Base-by-base conservation (phyloP, 2,113 vertebrate genomes). In the Cisticola juncidis region DNA sequence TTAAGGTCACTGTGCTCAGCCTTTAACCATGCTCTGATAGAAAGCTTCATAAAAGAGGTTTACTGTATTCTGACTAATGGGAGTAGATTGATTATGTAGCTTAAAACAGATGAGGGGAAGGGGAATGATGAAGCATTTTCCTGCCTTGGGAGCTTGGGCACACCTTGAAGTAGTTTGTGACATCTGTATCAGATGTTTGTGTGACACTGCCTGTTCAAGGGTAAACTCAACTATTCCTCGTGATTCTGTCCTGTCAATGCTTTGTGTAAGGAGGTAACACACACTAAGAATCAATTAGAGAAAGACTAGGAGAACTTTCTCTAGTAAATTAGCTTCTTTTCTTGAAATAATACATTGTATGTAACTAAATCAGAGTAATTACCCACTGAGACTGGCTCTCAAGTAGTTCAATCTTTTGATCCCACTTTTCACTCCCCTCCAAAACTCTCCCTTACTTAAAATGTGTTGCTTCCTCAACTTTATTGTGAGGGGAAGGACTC, bases 111-210 rank as follows among this genome's bases (percentile, higher is more conserved):
- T 24, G 60, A 94, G 38, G 17, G 48, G 61, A 18, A 66, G 61
- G n/a, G 76, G 68, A 53, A 20, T 88, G 88, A 73, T 14, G 0
- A 91, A 81, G 93, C 91, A 40, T 85, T 93, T 95, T 71, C 6
- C 12, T 82, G 57, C 8, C 6, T 44, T 38, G 22, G n/a, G 44
- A 91, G 40, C 73, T 54, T 44, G 62, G 90, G 31, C 74, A 45
- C 6, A 3, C 62, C 50, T 79, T 68, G 31, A 1, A 31, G 79
- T 22, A 36, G 13, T 71, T 89, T 53, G 70, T 69, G 70, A 38
- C 19, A 42, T 35, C 64, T 84, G 2, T 48, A 4, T 71, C 35
- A 35, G 51, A 4, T 50, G 10, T 65, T 86, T 20, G 33, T 51
- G 48, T 56, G 56, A 28, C 1, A 0, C 53, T 74, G 29, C 60